Percentiles rank a stretch among this genome's conserved stretches.
These are phyloP conservation scores for Rhagophthalmus giganteus DNA, from an alignment of 2,888 invertebrate genomes.

Conservation along the genomic window DNA sequence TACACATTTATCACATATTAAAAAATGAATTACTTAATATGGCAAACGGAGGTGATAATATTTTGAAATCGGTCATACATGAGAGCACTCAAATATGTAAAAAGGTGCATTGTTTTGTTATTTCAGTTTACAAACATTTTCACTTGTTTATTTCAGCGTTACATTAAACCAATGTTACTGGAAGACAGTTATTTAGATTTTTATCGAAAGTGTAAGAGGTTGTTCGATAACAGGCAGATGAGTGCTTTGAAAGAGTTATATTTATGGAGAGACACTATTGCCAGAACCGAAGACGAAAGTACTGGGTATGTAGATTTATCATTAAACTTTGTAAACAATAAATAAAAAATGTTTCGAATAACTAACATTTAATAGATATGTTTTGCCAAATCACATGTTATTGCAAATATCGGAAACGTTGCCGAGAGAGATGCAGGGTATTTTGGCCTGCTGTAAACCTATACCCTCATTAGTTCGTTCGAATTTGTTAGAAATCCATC, in stretches of 20 bases:
- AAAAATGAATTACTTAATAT: constrained; percentile 71
- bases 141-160: constrained; percentile 66
- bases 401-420: constrained; percentile 83
- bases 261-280: constrained; percentile 84
- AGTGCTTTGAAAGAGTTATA: constrained; percentile 80
- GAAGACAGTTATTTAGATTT: constrained; percentile 75
- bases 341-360: neutral
- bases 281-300: constrained; percentile 90
- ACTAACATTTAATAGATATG: constrained; percentile 79
- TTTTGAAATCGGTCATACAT: constrained; percentile 72
- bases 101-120: too few relatives aligned
- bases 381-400: constrained; percentile 96
- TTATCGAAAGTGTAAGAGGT: constrained; percentile 74
- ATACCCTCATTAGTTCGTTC: constrained; percentile 74
- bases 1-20: constrained; percentile 84
- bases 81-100: constrained; percentile 76
- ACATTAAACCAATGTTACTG: constrained; percentile 73
- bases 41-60: constrained; percentile 63
- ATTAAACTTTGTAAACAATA: constrained; percentile 1
- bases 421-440: constrained; percentile 90
- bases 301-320: constrained; percentile 61
- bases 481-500: constrained; percentile 63
- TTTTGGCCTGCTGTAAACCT: constrained; percentile 90
- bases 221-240: constrained; percentile 84
- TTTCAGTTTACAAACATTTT: too few relatives aligned